A percentile compares a stretch with the other conserved stretches of the same genome.
These are phyloP conservation scores for Colistium nudipinnis DNA, from an alignment of 2,113 vertebrate genomes.

Conservation along the genomic window DNA sequence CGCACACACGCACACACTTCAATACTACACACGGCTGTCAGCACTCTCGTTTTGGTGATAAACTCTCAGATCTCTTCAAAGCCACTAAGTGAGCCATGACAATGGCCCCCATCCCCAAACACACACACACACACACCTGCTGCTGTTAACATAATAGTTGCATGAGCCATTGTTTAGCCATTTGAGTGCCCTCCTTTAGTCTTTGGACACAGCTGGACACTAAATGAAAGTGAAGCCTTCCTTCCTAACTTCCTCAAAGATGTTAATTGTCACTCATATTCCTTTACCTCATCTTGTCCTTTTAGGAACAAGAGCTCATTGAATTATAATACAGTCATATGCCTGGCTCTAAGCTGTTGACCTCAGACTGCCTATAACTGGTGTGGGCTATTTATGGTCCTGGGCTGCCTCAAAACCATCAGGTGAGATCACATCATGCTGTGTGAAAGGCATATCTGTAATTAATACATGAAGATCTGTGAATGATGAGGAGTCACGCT, in stretches of 20 bases:
- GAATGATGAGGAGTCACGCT: constrained; percentile 19
- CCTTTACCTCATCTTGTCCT: constrained; percentile 1
- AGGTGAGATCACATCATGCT: constrained; percentile 39
- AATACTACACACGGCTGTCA: neutral
- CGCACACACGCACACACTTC: neutral
- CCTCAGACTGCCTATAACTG: constrained; percentile 46
- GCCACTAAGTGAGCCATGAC: too few species aligned
- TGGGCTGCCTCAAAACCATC: constrained; percentile 23
- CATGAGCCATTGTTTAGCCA: constrained; percentile 15
- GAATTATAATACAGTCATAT: constrained; percentile 27
- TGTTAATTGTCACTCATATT: constrained; percentile 1
- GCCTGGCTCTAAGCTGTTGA: constrained; percentile 27
- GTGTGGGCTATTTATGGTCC: constrained; percentile 48
- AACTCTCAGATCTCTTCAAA: constrained; percentile 56
- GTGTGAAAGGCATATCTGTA: constrained; percentile 30
- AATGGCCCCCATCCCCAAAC: constrained; percentile 12
- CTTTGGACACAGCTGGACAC: constrained; percentile 32
- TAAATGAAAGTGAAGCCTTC: neutral
- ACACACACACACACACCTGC: constrained; percentile 13
- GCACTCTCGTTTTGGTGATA: too few species aligned
- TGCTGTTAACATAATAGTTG: constrained; percentile 29
- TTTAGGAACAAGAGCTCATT: constrained; percentile 29
- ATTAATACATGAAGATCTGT: constrained; percentile 38
- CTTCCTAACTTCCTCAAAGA: neutral
- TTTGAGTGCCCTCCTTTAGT: constrained; percentile 13